These are phyloP conservation scores for Sphaerophoria taeniata DNA, from an alignment of 2,888 invertebrate genomes.

Conservation along the genomic window DNA sequence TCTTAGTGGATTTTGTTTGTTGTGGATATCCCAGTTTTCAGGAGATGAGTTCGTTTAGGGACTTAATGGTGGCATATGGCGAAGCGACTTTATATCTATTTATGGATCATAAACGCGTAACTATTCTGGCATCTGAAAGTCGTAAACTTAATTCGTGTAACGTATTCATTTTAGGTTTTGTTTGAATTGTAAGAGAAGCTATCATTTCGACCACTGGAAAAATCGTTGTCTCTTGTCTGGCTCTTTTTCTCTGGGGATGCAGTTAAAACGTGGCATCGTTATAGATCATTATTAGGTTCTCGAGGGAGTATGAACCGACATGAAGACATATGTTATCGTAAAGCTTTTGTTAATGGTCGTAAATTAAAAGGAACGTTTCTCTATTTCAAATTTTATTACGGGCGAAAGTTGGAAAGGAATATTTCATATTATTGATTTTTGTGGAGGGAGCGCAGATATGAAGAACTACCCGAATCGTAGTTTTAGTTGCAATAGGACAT, in stretches of 20 bases:
- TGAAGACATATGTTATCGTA: slow-evolving; percentile 6
- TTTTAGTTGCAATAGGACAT: no score
- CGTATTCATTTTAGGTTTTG: slow-evolving; percentile 14
- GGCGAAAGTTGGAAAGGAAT: no score
- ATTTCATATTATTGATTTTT: no score
- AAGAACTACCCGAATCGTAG: no score
- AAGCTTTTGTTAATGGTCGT: slow-evolving; percentile 22
- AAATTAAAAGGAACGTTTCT: neutral
- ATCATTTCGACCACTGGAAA: neutral
- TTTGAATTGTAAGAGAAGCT: neutral
- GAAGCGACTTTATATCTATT: slow-evolving; percentile 27
- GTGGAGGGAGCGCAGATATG: no score
- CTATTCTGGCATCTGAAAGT: slow-evolving; percentile 35
- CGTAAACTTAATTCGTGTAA: slow-evolving; percentile 48
- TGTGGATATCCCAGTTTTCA: neutral
- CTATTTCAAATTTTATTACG: no score
- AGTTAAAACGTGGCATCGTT: slow-evolving; percentile 12
- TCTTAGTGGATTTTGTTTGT: slow-evolving; percentile 21
- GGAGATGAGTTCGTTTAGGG: slow-evolving; percentile 2
- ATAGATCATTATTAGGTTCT: slow-evolving; percentile 24
- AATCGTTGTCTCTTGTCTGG: no score
- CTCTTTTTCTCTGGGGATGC: neutral
- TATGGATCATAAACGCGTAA: slow-evolving; percentile 44
- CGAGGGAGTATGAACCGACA: neutral
- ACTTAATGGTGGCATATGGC: slow-evolving; percentile 8